Base-by-base conservation (phyloP, 2,113 vertebrate genomes). In the Eudyptes chrysolophus region DNA sequence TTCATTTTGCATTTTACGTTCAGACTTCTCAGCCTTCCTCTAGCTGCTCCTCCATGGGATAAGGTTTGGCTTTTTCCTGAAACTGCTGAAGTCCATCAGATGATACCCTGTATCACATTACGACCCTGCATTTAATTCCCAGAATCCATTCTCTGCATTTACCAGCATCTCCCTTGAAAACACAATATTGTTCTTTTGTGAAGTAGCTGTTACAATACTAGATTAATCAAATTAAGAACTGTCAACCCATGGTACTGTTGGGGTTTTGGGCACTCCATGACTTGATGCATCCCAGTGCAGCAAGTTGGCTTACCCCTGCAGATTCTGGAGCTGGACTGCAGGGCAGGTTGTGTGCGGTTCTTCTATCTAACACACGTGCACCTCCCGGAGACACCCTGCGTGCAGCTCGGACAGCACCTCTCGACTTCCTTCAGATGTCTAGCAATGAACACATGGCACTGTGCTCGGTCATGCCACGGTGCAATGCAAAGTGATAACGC, bases 381-480 rank as follows among this genome's bases (percentile, higher is more conserved):
- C 32, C 24, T 61, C 68, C 34, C 0, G 0, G 17, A 27, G 36
- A 54, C 36, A 76, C 48, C 30, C 44, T 7, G 22, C 0, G 2
- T 10, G 29, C 90, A 29, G 54, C 60, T 60, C 52, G 20, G 46
- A 21, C 46, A n/a, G 79, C 64, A 71, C 16, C n/a, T 42, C 81
- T 44, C 1, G 0, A 11, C 22, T 36, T 55, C 79, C 51, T 36
- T 5, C 10, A 38, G 42, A 6, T 4, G 68, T 26, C 69, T 36
- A 57, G 65, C 80, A 87, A 4, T 0, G 22, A 40, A 26, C 24
- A 6, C 44, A 20, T 0, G 2, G 70, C 32, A 32, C 40, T 1
- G 0, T 2, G 46, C 60, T 72, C 2, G 1, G 49, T 26, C 65
- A 10, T 0, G 46, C 51, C 64, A 5, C 2, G 1, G 62, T 10